These are phyloP conservation scores for Arbacia lixula DNA, from an alignment of 53 echinoderm and acorn worm species.

Conservation along the genomic window DNA sequence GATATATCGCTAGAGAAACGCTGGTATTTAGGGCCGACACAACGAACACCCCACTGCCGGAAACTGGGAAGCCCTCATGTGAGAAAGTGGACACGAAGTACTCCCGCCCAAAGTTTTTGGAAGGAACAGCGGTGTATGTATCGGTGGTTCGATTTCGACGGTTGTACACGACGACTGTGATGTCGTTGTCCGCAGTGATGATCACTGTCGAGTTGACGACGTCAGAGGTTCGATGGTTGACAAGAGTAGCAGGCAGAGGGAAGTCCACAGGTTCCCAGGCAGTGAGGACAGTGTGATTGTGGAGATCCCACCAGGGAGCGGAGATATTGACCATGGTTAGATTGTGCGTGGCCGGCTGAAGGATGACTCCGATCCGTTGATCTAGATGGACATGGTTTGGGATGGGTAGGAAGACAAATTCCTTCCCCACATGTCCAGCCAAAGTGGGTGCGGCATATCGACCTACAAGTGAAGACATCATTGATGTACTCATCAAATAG, in stretches of 20 bases:
- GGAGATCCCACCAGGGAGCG: not conserved
- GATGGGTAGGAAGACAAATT: not conserved
- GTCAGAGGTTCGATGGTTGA: not conserved
- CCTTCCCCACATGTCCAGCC: too few relatives aligned
- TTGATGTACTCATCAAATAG: too few relatives aligned
- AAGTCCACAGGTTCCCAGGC: not conserved
- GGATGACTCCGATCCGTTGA: not conserved
- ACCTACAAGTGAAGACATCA: too few relatives aligned
- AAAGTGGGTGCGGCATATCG: too few relatives aligned
- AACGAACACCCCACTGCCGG: not conserved
- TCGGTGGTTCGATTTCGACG: not conserved
- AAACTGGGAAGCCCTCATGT: too few relatives aligned
- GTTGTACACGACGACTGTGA: not conserved
- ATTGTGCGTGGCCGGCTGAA: not conserved
- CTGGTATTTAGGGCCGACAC: not conserved
- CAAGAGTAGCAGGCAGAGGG: not conserved
- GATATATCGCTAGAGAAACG: not conserved
- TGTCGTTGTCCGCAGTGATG: not conserved
- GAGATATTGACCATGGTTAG: not conserved
- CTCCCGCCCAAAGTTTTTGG: not conserved
- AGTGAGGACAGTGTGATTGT: not conserved
- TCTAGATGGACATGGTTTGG: not conserved
- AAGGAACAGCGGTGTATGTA: not conserved
- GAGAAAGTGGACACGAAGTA: slow-evolving; percentile 14
- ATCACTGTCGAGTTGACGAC: not conserved